Evolutionary conservation across 2,797 vertebrate genomes (phyloP), one percentile per base, ranked within the genome.

Genomic region (Mus spretus): DNA sequence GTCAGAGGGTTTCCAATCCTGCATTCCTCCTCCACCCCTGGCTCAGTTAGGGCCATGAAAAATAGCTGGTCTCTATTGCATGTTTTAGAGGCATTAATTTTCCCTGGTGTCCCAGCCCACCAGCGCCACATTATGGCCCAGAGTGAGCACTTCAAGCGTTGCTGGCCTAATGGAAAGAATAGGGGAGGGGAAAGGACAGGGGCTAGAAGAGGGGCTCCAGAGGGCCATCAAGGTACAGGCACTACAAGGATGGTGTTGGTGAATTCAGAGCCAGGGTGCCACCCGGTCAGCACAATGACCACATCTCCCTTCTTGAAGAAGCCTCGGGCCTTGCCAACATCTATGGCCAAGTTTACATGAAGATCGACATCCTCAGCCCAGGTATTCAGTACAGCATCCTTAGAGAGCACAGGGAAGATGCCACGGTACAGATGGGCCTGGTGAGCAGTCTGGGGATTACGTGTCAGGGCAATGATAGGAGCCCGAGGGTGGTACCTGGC

Each of bases 171-270:
- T 0, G 91, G 91, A 96, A 96, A 96, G 47, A 81, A 80, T 89
- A 61, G 57, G 89, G 87, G 81, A 82, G 86, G 88, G 91, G 95
- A 20, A 7, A 26, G 90, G 91, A 26, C 9, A 3, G 81, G 98
- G 93, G 90, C 93, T 74, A 81, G 31, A 95, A 72, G 15, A 80
- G 14, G 57, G 85, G 63, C 24, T 87, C 47, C 44, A 34, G 11
- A n/a, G 63, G 22, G 40, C 44, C 77, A 57, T 99, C 98, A 99
- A 75, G 99, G 99, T 88, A 99, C 99, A 8, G 99, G 99, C 97
- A 99, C 99, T 67, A 99, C 99, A 72, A 99, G 99, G 99, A 99
- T 99, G 97, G 99, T 99, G 99, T 99, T 99, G 98, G 99, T 99
- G 98, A 99, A 99, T 93, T 99, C 99, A 0, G 99, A 99, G 59